Percentiles rank a stretch among this genome's conserved stretches.
Evolutionary conservation across 2,888 invertebrate species (phyloP).

Genomic region (Chrysolina haemoptera): DNA sequence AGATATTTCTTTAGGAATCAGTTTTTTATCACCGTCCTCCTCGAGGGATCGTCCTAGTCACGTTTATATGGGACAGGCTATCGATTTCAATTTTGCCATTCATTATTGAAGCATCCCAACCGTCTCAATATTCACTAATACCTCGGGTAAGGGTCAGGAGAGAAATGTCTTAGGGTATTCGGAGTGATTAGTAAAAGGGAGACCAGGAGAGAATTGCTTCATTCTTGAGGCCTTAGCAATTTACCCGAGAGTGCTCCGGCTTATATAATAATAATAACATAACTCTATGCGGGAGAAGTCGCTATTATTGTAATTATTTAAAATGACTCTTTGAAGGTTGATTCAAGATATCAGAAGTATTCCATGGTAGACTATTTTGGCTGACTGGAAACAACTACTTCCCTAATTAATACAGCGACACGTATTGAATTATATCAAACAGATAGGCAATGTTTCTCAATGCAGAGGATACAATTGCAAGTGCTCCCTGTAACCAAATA

Average conservation of each 20-base stretch:
- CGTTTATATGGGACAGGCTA: background rate
- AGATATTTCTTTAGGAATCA: background rate
- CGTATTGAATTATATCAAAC: no score
- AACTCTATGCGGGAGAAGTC: background rate
- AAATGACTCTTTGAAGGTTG: no score
- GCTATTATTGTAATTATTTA: background rate
- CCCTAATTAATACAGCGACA: no score
- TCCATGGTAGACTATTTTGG: no score
- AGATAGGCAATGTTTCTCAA: no score
- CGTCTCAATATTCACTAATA: background rate
- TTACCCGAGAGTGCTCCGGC: no score
- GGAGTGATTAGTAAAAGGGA: background rate
- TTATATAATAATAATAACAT: no score
- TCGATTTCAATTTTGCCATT: background rate
- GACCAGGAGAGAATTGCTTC: background rate
- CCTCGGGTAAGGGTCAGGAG: background rate
- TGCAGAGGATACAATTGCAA: no score
- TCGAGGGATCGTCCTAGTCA: background rate
- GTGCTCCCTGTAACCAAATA: no score
- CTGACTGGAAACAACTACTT: no score
- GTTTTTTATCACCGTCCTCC: background rate
- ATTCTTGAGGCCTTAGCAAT: no score
- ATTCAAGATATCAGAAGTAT: no score
- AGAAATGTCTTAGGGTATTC: background rate
- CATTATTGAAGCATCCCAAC: background rate